phyloP scores from a whole-genome alignment of 2,888 invertebrate species.

The Napeogenes sylphis region DNA sequence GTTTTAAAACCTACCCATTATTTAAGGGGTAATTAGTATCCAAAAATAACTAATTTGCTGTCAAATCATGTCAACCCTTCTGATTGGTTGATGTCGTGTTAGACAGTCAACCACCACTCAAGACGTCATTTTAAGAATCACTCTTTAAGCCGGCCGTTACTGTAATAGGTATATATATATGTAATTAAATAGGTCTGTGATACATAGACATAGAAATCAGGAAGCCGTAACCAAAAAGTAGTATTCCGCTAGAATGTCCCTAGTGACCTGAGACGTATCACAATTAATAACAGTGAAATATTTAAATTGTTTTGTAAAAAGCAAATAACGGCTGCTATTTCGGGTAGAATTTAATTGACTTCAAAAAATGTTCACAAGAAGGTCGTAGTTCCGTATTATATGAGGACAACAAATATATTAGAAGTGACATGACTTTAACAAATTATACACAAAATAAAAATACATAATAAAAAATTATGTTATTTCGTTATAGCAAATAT shows the following conservation, averaged over 20 bases:
- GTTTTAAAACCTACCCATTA: no score
- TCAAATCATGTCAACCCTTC: no score
- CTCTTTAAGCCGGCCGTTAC: no score
- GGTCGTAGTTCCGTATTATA: slow-evolving; percentile 23
- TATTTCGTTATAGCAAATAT: no score
- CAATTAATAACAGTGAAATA: slow-evolving; percentile 55
- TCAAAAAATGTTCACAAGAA: slow-evolving; percentile 52
- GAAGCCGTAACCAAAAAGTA: neutral
- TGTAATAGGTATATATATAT: no score
- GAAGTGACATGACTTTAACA: slow-evolving; percentile 19
- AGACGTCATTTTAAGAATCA: no score
- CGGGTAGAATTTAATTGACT: slow-evolving; percentile 65
- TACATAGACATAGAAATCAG: slow-evolving; percentile 3
- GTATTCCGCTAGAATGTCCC: slow-evolving; percentile 19
- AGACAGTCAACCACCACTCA: no score
- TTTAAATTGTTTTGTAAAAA: slow-evolving; percentile 48
- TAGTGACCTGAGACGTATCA: slow-evolving; percentile 33
- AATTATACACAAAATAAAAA: neutral
- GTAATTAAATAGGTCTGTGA: no score
- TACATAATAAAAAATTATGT: no score
- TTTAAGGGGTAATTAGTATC: no score
- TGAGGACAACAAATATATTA: neutral
- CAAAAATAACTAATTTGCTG: no score
- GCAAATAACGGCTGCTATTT: slow-evolving; percentile 48
- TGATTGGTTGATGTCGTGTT: no score